Evolutionary conservation across 2,888 invertebrate genomes (phyloP).

Genomic region (Pandemis heparana): DNA sequence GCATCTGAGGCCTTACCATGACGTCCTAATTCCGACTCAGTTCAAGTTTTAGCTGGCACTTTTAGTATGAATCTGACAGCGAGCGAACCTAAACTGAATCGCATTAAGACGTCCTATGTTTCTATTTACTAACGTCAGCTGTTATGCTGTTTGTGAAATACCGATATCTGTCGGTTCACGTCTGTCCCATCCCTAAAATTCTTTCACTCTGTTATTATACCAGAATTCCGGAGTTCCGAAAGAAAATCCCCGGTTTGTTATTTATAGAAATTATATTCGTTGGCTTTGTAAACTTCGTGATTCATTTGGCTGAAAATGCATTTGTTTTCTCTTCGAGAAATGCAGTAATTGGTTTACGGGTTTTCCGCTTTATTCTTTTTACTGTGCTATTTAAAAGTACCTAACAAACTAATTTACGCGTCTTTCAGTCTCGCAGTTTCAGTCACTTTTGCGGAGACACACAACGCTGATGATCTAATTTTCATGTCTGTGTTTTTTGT

Average conservation of each 20-base stretch:
- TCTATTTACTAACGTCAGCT: too few species aligned
- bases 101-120: too few species aligned
- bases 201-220: slow-evolving; percentile 28
- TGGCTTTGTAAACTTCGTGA: slow-evolving; percentile 16
- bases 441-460: too few species aligned
- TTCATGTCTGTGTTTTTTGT: too few species aligned
- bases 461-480: too few species aligned
- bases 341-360: not conserved
- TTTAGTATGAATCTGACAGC: too few species aligned
- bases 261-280: slow-evolving; percentile 33
- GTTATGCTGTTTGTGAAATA: not conserved
- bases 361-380: not conserved
- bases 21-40: too few species aligned
- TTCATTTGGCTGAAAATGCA: slow-evolving; percentile 25
- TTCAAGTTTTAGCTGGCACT: too few species aligned
- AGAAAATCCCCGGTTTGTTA: slow-evolving; percentile 24
- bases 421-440: too few species aligned
- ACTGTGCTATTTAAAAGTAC: not conserved
- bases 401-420: too few species aligned
- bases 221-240: slow-evolving; percentile 27
- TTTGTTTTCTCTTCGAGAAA: slow-evolving; percentile 1
- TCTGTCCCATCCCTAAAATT: slow-evolving; percentile 21
- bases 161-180: not conserved
- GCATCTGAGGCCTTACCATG: too few species aligned
- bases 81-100: too few species aligned